A percentile compares a stretch with the other conserved stretches of the same genome.
These are phyloP conservation scores for Protobothrops flavoviridis DNA, from an alignment of 2,113 vertebrate species.

Conservation along the genomic window DNA sequence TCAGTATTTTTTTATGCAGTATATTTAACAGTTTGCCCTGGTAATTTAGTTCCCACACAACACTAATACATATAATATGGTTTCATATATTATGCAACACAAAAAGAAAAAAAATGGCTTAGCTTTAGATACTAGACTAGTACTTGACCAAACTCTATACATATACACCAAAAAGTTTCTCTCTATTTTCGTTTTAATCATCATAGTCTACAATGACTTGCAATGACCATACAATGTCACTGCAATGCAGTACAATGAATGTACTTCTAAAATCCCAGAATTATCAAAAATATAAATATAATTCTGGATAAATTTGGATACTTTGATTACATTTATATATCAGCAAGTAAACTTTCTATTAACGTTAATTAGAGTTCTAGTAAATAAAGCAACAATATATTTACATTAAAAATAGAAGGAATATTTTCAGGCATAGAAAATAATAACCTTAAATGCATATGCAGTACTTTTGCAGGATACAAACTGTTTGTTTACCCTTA, in stretches of 20 bases:
- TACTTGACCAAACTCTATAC: background rate
- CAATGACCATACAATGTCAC: background rate
- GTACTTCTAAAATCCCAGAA: background rate
- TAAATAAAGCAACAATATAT: background rate
- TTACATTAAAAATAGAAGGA: background rate
- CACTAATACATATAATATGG: background rate
- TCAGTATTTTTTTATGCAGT: background rate
- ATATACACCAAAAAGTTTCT: background rate
- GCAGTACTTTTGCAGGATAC: background rate
- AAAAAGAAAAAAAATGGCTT: background rate
- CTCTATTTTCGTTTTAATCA: background rate
- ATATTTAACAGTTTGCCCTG: background rate
- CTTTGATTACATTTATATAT: background rate
- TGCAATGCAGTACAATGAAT: too few relatives aligned
- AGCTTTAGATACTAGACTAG: background rate
- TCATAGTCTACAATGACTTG: background rate
- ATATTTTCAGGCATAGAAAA: background rate
- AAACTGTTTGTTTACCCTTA: background rate
- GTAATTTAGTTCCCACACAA: background rate
- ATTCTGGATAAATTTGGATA: background rate
- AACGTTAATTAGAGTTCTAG: background rate
- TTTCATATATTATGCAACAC: background rate
- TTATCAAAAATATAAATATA: background rate
- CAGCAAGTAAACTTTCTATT: background rate
- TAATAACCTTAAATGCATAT: background rate